These are phyloP conservation scores for Macroteleia sp. DNA, from an alignment of 2,888 invertebrate genomes.

Conservation along the genomic window DNA sequence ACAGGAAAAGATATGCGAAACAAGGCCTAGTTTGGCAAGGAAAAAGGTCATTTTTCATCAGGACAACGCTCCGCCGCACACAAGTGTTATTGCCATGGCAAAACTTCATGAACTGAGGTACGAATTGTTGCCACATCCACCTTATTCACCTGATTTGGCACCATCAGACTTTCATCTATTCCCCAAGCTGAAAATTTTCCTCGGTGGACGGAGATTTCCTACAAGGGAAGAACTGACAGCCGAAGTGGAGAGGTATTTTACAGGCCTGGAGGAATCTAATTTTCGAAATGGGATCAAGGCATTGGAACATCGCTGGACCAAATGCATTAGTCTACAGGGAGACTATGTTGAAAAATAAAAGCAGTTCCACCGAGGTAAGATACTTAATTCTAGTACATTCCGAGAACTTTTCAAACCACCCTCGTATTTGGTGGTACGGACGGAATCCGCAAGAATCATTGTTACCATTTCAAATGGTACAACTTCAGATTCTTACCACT, in stretches of 20 bases:
- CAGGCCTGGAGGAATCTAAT: constrained; percentile 52
- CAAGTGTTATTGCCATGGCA: background rate
- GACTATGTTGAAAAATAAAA: constrained; percentile 16
- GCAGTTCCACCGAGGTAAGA: too few species aligned
- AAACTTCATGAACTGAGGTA: constrained; percentile 13
- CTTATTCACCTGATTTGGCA: constrained; percentile 72
- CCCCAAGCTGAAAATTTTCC: constrained; percentile 52
- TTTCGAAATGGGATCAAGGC: constrained; percentile 58
- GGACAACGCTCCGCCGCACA: background rate
- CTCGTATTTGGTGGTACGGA: too few species aligned
- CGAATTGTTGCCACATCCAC: too few species aligned
- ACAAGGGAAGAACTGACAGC: constrained; percentile 46
- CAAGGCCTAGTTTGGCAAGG: background rate
- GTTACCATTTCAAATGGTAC: too few species aligned
- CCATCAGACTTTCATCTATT: constrained; percentile 66
- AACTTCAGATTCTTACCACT: too few species aligned
- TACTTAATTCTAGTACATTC: too few species aligned
- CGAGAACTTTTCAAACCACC: too few species aligned
- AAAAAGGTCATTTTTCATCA: background rate
- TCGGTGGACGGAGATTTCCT: constrained; percentile 51
- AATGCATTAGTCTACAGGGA: constrained; percentile 37
- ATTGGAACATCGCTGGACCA: constrained; percentile 59
- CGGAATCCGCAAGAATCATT: too few species aligned
- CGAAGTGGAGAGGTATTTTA: too few species aligned
- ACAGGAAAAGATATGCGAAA: background rate